Conservation (phyloP, 2,888 invertebrate species). For the Drosophila paramelanica region DNA sequence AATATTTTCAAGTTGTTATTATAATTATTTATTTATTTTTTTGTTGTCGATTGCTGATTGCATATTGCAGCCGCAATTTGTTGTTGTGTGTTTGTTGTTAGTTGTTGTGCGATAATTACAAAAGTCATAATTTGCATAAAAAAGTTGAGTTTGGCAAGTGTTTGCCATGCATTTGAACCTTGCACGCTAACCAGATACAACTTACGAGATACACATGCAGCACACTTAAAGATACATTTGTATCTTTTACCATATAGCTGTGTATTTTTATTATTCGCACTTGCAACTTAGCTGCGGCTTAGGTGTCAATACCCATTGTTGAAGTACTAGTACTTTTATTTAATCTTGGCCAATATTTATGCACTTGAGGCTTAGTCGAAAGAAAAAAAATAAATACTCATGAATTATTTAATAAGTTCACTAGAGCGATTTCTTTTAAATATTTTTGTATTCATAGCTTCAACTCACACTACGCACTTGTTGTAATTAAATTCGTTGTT, state of each 20-base stretch:
- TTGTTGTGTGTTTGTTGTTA: slow-evolving; percentile 28
- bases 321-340: not conserved
- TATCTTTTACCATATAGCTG: slow-evolving; percentile 18
- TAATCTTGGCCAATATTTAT: slow-evolving; percentile 1
- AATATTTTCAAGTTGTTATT: slow-evolving; percentile 52
- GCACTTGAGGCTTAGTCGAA: slow-evolving; percentile 5
- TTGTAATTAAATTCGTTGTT: slow-evolving; percentile 20
- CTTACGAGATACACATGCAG: slow-evolving; percentile 16
- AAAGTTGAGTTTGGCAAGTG: slow-evolving; percentile 49
- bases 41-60: slow-evolving; percentile 24
- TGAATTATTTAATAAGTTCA: not conserved
- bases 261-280: slow-evolving; percentile 19
- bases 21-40: slow-evolving; percentile 45
- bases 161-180: slow-evolving; percentile 50
- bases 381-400: slow-evolving; percentile 2
- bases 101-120: slow-evolving; percentile 59
- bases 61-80: slow-evolving; percentile 36
- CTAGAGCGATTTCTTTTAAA: not conserved
- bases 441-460: not conserved
- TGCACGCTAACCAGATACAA: slow-evolving; percentile 28
- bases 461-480: slow-evolving; percentile 40
- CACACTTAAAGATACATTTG: slow-evolving; percentile 48
- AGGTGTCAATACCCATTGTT: not conserved
- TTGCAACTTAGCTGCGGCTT: not conserved
- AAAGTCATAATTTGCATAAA: slow-evolving; percentile 69